Base-by-base conservation (phyloP, 2,113 vertebrate genomes). In the Channa argus region DNA sequence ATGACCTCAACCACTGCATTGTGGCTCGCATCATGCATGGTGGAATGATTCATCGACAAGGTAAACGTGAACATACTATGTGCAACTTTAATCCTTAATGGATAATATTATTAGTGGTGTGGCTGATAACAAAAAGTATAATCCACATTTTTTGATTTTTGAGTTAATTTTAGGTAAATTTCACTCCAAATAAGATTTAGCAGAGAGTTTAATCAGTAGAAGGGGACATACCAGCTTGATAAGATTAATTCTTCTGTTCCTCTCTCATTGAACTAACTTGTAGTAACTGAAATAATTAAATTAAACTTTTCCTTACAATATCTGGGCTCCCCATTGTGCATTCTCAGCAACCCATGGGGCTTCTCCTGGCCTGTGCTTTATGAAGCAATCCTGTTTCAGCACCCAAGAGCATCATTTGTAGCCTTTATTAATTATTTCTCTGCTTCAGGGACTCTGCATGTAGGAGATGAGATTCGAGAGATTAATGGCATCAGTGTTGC, bases 1-100 rank as follows among this genome's bases (percentile, higher is more conserved):
- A 98, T 65, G 98, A 99, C 41, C 93, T 98, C 78, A 99, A 99
- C 93, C 98, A 98, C 76, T 99, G 98, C 80, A 99, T 99, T 56
- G 98, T 99, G 89, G 98, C 98, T 85, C 96, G 98, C 88, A 99
- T 99, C 94, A 99, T 99, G 98, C 98, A 99, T 0, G 98, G 98
- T 70, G 98, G 98, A 91, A 99, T 99, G 98, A 99, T 99, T 91
- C 98, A 99, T 86, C 95, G 97, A 88, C 98, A 99, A 97, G 98
- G 98, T 99, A 95, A 86, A 2, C 36, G 49, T 13, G 3, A 38
- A 8, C 14, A 36, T 37, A 50, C 12, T 5, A 34, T 2, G 0
- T 6, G 4, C 41, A 12, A 4, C 6, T 3, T 56, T 6, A 34
- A 1, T 5, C 12, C 34, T 24, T 24, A 24, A 24, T 24, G 24